These are phyloP conservation scores for Lichenostomus cassidix DNA, from an alignment of 2,113 vertebrate genomes.

Conservation along the genomic window DNA sequence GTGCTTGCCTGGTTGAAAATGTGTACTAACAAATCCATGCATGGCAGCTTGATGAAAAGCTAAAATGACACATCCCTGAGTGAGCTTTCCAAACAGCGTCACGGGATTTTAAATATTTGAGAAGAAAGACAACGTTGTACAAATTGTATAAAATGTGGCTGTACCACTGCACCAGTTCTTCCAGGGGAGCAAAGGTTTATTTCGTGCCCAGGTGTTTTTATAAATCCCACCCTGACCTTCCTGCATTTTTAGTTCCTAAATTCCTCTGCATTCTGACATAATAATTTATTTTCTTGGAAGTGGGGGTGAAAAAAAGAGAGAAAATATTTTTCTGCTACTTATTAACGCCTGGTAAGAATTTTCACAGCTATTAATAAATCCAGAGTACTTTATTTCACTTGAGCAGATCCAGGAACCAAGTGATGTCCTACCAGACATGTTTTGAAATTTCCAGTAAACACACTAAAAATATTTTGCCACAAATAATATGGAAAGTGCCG, in stretches of 20 bases:
- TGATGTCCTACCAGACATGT: conserved; percentile 1
- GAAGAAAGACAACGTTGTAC: neutral
- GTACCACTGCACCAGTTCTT: neutral
- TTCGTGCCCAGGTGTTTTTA: neutral
- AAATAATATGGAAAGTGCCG: neutral
- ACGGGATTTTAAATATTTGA: neutral
- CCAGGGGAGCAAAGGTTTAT: neutral
- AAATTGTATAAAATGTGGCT: neutral
- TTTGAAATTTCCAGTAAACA: conserved; percentile 15
- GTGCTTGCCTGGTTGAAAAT: neutral
- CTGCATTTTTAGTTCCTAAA: neutral
- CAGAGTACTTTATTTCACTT: neutral
- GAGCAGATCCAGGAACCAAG: neutral
- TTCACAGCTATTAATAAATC: conserved; percentile 37
- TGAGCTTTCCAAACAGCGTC: neutral
- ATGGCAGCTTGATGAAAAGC: neutral
- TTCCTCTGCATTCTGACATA: neutral
- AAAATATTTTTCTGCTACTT: neutral
- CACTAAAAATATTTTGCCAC: neutral
- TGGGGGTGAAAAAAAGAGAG: neutral
- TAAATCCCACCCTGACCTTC: neutral
- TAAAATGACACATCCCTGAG: neutral
- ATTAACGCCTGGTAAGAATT: conserved; percentile 11
- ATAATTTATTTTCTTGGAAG: neutral
- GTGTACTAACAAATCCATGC: neutral